Evolutionary conservation across 1,140 invertebrate genomes (phyloP).

Genomic region (Trypoxylus dichotomus): DNA sequence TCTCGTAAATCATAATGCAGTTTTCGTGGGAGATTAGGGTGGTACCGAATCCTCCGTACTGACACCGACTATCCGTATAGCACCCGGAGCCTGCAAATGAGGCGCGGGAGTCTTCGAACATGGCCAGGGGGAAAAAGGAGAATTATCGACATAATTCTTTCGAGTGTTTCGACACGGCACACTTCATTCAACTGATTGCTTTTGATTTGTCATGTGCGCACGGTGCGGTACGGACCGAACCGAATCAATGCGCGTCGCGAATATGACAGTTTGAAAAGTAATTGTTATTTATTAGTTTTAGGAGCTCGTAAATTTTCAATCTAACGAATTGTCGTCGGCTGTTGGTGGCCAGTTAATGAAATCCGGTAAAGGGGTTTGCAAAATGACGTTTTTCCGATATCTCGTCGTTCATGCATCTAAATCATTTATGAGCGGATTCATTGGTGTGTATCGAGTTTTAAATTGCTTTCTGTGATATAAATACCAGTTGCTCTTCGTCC

Average conservation of each 20-base stretch:
- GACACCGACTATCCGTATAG: not conserved
- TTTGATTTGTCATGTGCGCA: constrained; percentile 4
- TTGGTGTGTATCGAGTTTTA: not conserved
- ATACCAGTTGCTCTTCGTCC: not conserved
- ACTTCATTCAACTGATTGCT: not conserved
- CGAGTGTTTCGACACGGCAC: not conserved
- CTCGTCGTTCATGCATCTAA: not conserved
- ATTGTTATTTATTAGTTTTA: constrained; percentile 15
- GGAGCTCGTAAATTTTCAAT: constrained; percentile 11
- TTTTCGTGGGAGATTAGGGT: constrained; percentile 13
- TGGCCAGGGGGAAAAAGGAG: not conserved
- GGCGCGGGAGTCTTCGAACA: not conserved
- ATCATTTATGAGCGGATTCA: not conserved
- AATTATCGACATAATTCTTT: constrained; percentile 14
- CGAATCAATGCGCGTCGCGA: not conserved
- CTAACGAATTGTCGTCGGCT: constrained; percentile 18
- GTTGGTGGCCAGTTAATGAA: constrained; percentile 7
- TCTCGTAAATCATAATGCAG: constrained; percentile 18
- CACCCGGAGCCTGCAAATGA: not conserved
- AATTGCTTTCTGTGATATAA: not conserved
- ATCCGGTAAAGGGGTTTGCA: not conserved
- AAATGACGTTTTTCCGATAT: not conserved
- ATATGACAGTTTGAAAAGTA: constrained; percentile 12
- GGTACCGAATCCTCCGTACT: not conserved
- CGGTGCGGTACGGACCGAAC: not conserved